These are phyloP conservation scores for Turdus rufiventris DNA, from an alignment of 2,113 vertebrate species.

Conservation along the genomic window DNA sequence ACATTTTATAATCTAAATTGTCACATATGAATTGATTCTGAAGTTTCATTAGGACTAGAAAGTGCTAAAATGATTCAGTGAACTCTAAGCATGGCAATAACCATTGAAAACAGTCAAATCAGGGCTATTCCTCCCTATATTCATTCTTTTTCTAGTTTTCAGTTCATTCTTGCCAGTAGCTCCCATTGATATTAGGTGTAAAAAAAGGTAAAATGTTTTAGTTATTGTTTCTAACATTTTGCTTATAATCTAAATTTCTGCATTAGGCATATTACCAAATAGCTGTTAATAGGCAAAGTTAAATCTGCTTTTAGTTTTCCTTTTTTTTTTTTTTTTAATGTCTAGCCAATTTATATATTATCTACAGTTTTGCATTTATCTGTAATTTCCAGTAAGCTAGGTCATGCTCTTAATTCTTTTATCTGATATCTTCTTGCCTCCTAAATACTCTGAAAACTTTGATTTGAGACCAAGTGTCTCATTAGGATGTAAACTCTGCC, in stretches of 20 bases:
- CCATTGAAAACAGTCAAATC: not conserved
- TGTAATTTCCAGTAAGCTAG: not conserved
- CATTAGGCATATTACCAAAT: not conserved
- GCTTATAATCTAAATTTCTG: not conserved
- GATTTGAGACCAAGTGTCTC: not conserved
- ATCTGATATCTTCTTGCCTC: not conserved
- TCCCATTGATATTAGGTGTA: not conserved
- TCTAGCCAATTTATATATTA: not conserved
- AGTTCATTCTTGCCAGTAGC: not conserved
- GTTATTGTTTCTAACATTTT: not conserved
- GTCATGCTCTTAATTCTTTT: not conserved
- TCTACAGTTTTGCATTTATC: not conserved
- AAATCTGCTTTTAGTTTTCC: not conserved
- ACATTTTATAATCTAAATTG: constrained; percentile 23
- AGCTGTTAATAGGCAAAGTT: not conserved
- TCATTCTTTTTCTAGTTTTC: not conserved
- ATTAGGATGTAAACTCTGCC: not conserved
- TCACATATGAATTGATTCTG: not conserved
- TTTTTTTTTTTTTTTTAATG: not conserved
- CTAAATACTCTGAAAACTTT: not conserved
- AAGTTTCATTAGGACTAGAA: not conserved
- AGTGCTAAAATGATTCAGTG: not conserved
- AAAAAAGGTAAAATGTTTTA: not conserved
- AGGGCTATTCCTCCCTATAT: not conserved
- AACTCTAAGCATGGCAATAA: not conserved